These are phyloP conservation scores for Ormia ochracea DNA, from an alignment of 2,888 invertebrate genomes.

Conservation along the genomic window DNA sequence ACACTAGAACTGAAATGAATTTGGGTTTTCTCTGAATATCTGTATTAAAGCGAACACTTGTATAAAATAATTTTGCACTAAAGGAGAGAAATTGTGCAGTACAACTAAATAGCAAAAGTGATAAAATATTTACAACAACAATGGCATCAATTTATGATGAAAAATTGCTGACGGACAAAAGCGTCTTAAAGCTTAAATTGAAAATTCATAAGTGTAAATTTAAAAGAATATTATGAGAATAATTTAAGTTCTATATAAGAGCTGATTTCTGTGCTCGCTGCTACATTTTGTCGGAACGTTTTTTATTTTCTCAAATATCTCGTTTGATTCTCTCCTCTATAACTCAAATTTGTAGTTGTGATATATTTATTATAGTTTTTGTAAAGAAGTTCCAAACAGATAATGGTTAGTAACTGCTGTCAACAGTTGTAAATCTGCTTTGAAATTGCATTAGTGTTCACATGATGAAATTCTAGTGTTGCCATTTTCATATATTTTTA, in stretches of 20 bases:
- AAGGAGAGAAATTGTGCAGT: background rate
- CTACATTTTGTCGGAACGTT: no score
- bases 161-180: background rate
- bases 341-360: no score
- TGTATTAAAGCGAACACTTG: background rate
- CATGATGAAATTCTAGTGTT: no score
- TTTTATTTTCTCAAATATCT: no score
- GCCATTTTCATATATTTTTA: no score
- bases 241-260: no score
- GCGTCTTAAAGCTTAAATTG: background rate
- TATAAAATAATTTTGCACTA: background rate
- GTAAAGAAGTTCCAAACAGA: no score
- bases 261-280: background rate
- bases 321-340: no score
- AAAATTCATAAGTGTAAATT: background rate
- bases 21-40: background rate
- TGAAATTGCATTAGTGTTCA: no score
- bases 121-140: slow-evolving; percentile 24
- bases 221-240: background rate
- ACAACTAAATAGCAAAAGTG: background rate
- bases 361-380: no score
- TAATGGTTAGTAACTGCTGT: no score
- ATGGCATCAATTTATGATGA: background rate
- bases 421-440: no score
- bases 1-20: background rate